phyloP scores from a whole-genome alignment of 2,797 vertebrate species.

The Meriones psammophilus region DNA sequence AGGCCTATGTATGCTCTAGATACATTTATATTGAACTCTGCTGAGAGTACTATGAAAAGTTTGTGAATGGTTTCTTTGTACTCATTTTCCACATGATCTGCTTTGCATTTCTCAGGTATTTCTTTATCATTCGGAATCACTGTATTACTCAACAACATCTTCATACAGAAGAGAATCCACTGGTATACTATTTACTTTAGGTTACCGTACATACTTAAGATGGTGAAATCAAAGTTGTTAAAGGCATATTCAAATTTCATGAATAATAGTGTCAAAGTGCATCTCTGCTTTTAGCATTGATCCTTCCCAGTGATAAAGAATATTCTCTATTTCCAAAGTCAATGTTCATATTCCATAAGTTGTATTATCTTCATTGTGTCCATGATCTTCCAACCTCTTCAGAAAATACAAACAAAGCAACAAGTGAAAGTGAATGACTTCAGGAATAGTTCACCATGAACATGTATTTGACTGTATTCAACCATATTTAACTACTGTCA shows the following conservation, averaged over 20 bases:
- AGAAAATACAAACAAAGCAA: neutral
- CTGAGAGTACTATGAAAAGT: neutral
- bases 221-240: conserved; percentile 4
- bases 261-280: neutral
- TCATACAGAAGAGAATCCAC: neutral
- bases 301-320: conserved; percentile 10
- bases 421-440: neutral
- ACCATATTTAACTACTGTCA: conserved; percentile 72
- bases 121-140: neutral
- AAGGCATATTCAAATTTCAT: neutral
- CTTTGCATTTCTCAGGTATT: neutral
- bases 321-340: neutral
- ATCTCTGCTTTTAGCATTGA: neutral
- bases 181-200: neutral
- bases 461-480: neutral
- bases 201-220: neutral
- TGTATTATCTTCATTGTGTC: conserved; percentile 51
- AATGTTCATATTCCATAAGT: neutral
- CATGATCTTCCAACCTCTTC: conserved; percentile 1
- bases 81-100: neutral
- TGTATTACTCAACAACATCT: neutral
- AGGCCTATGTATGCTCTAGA: neutral
- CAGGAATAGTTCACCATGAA: conserved; percentile 60
- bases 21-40: neutral
- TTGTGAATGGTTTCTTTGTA: neutral